Base-by-base conservation (phyloP, 2,113 vertebrate species). In the Microtus pennsylvanicus region DNA sequence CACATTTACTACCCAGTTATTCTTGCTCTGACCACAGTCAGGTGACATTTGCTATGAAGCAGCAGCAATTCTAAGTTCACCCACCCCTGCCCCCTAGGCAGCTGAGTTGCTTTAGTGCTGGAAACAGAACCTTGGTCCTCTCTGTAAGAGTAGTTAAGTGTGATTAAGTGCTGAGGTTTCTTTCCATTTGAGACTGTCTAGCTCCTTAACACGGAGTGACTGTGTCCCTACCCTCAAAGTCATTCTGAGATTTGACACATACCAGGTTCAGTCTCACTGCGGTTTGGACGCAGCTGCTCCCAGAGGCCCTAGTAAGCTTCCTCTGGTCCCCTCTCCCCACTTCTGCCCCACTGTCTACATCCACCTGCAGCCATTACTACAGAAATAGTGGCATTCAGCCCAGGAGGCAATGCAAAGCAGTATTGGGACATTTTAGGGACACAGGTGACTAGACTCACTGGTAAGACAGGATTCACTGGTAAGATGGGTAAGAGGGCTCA, bases 1-100 rank as follows among this genome's bases (percentile, higher is more conserved):
- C 0, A 0, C 1, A 38, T 28, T 26, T 17, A 8, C 0, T 11
- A 61, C 2, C 52, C 21, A 24, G 63, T 33, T 47, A 19, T 28
- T 22, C 28, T 14, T n/a, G 61, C 65, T 80, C 7, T 28, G 33
- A 22, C 9, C 30, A 11, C 14, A 17, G 2, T 55, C 33, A 83
- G 83, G 52, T 0, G 4, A 6, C 1, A 42, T 7, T 38, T 61
- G 67, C 67, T 52, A 58, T 21, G 19, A 58, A 58, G 35, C 30
- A 4, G 0, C 0, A 61, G 52, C 24, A 21, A 0, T 3, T 9
- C 58, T 52, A 81, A 33, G 24, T 33, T n/a, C 28, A 42, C 33
- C 58, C 58, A 55, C 55, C 5, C 55, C 17, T 19, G 55, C 5
- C 17, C 55, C 17, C 12, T 16, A 47, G 42, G 17, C 26, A 16